Base-by-base conservation (phyloP, 1,140 invertebrate genomes). In the Leptinotarsa texana region DNA sequence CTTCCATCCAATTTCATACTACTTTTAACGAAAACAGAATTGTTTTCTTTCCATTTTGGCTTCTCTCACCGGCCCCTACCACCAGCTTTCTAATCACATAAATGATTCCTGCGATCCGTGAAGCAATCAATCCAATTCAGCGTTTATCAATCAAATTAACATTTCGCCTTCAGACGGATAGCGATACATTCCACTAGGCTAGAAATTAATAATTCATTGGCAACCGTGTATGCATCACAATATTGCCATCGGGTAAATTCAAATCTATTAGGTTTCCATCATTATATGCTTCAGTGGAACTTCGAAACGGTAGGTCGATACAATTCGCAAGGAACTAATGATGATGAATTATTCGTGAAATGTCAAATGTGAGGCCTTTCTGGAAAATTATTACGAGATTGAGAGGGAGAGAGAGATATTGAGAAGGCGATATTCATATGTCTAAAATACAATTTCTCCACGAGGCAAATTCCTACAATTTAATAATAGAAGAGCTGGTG, bases 51-150 rank as follows among this genome's bases (percentile, higher is more conserved):
- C 15, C 22, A 48, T 48, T 48, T 49, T 0, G 68, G 22, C 33
- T 42, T 42, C 33, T 11, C 33, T 42, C 33, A 42, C 33, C 8
- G 33, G 33, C 33, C 33, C 8, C 33, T 75, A 75, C 66, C 72
- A 65, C 70, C 49, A 76, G 72, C 75, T 73, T 76, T 63, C 70
- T 76, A 76, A 76, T 76, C 72, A 65, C 75, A 76, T 76, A 63
- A 73, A 76, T 69, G 63, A 76, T 76, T 57, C 51, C 51, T 18
- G 51, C 51, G 51, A 57, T 57, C 51, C 51, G 51, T 57, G 6
- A 57, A 62, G 66, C 73, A 77, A 74, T 77, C 75, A 74, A 74
- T 76, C 72, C 73, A 73, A 73, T 72, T 77, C 63, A 69, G 67
- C 74, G 68, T 74, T 74, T 70, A 74, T 73, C 73, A 74, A 77